Conservation (phyloP, 2,888 invertebrate species). For the Parascotia fuliginaria region DNA sequence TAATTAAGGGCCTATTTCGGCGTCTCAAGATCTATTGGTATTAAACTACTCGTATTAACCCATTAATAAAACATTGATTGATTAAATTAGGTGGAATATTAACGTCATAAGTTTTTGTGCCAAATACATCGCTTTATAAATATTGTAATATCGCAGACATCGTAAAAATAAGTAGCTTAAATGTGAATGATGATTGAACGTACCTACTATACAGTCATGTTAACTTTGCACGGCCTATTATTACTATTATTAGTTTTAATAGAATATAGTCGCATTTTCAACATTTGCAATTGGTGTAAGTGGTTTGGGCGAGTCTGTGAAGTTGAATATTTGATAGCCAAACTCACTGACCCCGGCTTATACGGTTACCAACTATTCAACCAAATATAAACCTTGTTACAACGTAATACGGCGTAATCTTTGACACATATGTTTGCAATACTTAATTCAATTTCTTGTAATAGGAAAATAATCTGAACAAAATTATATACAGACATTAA, state of each 20-base stretch:
- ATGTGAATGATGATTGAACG: constrained; percentile 13
- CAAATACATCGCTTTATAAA: no score
- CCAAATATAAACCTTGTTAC: constrained; percentile 29
- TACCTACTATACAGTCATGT: constrained; percentile 9
- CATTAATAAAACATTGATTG: no score
- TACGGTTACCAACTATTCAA: constrained; percentile 13
- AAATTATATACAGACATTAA: constrained; percentile 40
- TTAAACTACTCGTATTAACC: no score
- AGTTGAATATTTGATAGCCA: constrained; percentile 66
- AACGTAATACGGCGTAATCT: constrained; percentile 11
- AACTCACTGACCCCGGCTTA: constrained; percentile 46
- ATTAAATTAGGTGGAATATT: no score
- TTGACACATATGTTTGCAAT: constrained; percentile 18
- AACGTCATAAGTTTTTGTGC: no score
- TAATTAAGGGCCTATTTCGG: no score
- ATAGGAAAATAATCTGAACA: constrained; percentile 46
- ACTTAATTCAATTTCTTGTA: constrained; percentile 49
- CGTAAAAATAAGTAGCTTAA: not conserved
- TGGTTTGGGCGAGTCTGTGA: constrained; percentile 55
- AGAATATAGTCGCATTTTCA: constrained; percentile 39
- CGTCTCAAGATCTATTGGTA: no score
- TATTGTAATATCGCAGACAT: no score
- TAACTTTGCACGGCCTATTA: constrained; percentile 24
- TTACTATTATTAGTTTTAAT: constrained; percentile 37
- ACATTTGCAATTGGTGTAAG: constrained; percentile 66